phyloP scores from a whole-genome alignment of 53 echinoderm and acorn worm species.

The Temnopleurus reevesii region DNA sequence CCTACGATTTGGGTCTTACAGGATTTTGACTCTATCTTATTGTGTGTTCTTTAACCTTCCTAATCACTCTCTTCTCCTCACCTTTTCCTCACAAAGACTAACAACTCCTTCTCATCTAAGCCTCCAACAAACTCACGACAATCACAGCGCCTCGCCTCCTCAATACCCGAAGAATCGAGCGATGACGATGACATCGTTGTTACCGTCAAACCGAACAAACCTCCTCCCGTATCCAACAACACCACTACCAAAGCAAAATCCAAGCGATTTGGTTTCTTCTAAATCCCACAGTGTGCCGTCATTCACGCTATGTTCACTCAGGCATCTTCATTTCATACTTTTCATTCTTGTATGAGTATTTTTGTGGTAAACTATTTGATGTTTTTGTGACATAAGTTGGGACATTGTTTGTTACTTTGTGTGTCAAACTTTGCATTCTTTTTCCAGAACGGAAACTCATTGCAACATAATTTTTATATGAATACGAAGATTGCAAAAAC shows the following conservation, averaged over 20 bases:
- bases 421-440: too few species aligned
- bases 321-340: slow-evolving; percentile 1
- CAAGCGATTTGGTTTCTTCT: slow-evolving; percentile 54
- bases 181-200: slow-evolving; percentile 53
- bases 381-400: background rate
- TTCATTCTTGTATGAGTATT: background rate
- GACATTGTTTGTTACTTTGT: too few species aligned
- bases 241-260: slow-evolving; percentile 34
- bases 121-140: background rate
- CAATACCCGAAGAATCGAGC: background rate
- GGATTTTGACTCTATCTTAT: too few species aligned
- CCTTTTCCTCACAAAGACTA: slow-evolving; percentile 25
- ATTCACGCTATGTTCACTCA: background rate
- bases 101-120: slow-evolving; percentile 20
- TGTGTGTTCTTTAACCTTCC: background rate
- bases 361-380: background rate
- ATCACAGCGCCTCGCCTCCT: background rate
- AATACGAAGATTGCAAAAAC: too few species aligned
- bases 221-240: background rate
- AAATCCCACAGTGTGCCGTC: background rate
- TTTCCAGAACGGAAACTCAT: too few species aligned
- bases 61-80: background rate
- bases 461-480: too few species aligned
- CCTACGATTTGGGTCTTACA: too few species aligned
- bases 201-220: slow-evolving; percentile 36